These are phyloP conservation scores for Lerema accius DNA, from an alignment of 1,140 invertebrate genomes.

Conservation along the genomic window DNA sequence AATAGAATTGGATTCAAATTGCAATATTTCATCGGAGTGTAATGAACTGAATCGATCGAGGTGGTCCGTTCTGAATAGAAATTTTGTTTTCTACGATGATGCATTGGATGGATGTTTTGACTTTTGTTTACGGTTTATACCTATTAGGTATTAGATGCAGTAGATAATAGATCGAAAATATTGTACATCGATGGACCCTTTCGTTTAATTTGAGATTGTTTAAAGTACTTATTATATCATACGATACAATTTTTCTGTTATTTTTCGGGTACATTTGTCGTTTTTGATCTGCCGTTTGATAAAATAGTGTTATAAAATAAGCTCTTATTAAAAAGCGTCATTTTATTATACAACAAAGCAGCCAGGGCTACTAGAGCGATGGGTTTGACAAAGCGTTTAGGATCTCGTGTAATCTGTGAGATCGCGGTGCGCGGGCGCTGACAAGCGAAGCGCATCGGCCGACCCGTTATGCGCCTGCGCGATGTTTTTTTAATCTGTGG, in stretches of 20 bases:
- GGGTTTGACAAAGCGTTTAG: not conserved
- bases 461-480: conserved; percentile 67
- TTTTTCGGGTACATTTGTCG: no score
- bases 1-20: conserved; percentile 35
- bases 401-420: not conserved
- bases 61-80: conserved; percentile 29
- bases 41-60: conserved; percentile 33
- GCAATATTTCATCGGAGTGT: conserved; percentile 35
- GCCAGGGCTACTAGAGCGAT: no score
- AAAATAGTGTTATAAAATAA: no score
- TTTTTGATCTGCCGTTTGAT: no score
- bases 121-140: conserved; percentile 17
- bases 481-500: conserved; percentile 56
- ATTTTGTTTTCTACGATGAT: conserved; percentile 31
- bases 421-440: conserved; percentile 35
- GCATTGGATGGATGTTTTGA: conserved; percentile 16
- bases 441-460: conserved; percentile 67
- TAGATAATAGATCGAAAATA: conserved; percentile 6
- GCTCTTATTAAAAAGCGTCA: no score
- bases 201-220: no score
- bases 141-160: no score
- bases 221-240: no score
- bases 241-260: no score
- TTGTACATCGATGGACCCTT: no score
- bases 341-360: no score